Percentiles rank a stretch among this genome's conserved stretches.
Conservation (phyloP, 2,888 invertebrate species). For the Glyphotaelius pellucidus region DNA sequence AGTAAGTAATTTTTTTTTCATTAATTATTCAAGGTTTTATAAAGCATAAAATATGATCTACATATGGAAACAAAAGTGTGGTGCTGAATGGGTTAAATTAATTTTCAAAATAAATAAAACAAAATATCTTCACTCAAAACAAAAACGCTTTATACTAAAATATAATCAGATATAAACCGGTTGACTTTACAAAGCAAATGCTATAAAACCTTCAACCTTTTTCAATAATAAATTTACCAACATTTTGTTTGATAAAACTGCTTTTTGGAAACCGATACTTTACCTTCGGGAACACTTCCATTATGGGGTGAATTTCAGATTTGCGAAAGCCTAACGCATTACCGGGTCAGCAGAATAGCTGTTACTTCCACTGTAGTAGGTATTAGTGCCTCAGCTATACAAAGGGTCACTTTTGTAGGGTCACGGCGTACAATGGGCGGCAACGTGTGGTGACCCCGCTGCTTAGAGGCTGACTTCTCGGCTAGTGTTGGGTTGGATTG, state of each 20-base stretch:
- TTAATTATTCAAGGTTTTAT: too few relatives aligned
- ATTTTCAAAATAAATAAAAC: not conserved
- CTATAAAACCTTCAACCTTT: not conserved
- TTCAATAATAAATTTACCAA: not conserved
- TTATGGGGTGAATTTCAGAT: conserved; percentile 39
- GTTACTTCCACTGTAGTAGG: not conserved
- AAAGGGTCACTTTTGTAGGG: conserved; percentile 36
- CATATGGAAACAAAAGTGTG: too few relatives aligned
- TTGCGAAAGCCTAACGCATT: conserved; percentile 16
- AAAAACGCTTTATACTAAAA: not conserved
- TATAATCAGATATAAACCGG: not conserved
- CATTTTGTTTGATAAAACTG: conserved; percentile 11
- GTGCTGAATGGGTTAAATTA: not conserved
- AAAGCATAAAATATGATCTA: too few relatives aligned
- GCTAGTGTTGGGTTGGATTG: conserved; percentile 2
- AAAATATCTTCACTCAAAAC: not conserved
- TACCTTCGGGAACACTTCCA: conserved; percentile 18
- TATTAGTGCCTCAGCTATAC: not conserved
- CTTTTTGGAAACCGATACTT: conserved; percentile 39
- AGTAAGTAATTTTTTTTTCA: too few relatives aligned
- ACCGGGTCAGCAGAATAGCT: conserved; percentile 18
- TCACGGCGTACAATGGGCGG: conserved; percentile 33
- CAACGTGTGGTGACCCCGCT: conserved; percentile 13
- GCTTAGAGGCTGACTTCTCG: not conserved
- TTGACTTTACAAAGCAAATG: not conserved